Base-by-base conservation (phyloP, 2,797 vertebrate species). In the Calcarius lapponicus region DNA sequence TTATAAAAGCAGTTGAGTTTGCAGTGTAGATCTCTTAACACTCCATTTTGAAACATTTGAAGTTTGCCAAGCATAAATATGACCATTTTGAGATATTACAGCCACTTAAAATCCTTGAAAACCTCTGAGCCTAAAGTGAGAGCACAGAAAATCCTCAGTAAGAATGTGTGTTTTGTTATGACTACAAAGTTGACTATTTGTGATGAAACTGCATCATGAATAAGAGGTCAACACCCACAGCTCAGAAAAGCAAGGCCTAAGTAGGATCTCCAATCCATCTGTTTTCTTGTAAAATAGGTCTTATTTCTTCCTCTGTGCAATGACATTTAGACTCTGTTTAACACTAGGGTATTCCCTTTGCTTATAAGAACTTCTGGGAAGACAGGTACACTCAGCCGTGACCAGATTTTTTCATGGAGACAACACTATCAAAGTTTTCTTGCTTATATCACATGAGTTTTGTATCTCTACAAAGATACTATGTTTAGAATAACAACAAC, bases 1-100 rank as follows among this genome's bases (percentile, higher is more conserved):
- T 95, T 94, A 95, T 90, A 95, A 85, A 91, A 96, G 94, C 65
- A 89, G 72, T 92, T 66, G 82, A 88, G 73, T 94, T 96, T 91
- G 95, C 80, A 95, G 17, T 21, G 61, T 73, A 61, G 88, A 78
- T 92, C 32, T 92, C 75, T 86, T 95, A 95, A 53, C 67, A 79
- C 67, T 76, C 42, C 48, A 70, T 86, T 91, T 76, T 76, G 90
- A 95, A 95, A 94, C 10, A 88, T 58, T 5, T 64, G 19, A 95
- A 51, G 38, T 74, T 85, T 75, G 66, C 57, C 79, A 86, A 92
- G 76, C 34, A 78, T 66, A 81, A 84, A 88, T 57, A 38, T 60
- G 42, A 70, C 16, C 34, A 60, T 76, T 88, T 43, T 53, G 64
- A 79, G 45, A 31, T 45, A 66, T 70, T 54, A 70, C 14, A 92